phyloP scores from a whole-genome alignment of 92 coral and sea anemone species.

The Chrysogorgia sp. region DNA sequence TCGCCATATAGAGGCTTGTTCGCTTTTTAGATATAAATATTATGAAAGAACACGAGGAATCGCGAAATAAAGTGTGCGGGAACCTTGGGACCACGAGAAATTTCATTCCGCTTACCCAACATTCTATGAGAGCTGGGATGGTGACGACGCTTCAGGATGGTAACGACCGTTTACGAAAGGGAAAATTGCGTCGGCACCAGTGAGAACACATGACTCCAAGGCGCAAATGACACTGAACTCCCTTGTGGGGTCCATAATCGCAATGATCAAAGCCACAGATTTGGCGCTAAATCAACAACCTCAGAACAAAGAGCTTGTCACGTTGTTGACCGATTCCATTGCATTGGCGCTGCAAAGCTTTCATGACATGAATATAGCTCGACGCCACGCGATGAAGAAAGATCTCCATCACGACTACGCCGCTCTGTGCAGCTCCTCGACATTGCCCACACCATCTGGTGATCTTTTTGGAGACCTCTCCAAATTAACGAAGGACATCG shows the following conservation, averaged over 20 bases:
- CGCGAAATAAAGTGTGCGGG: too few relatives aligned
- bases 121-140: too few relatives aligned
- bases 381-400: slow-evolving; percentile 61
- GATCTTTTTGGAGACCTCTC: slow-evolving; percentile 62
- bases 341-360: slow-evolving; percentile 64
- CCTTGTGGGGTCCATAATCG: slow-evolving; percentile 58
- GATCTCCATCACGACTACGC: slow-evolving; percentile 61
- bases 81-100: too few relatives aligned
- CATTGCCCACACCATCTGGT: slow-evolving; percentile 49
- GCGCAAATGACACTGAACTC: slow-evolving; percentile 61
- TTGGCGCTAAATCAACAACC: slow-evolving; percentile 50
- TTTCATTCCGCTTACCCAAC: too few relatives aligned
- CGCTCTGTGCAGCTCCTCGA: slow-evolving; percentile 48
- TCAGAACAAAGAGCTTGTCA: slow-evolving; percentile 49
- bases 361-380: slow-evolving; percentile 56
- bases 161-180: too few relatives aligned
- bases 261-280: slow-evolving; percentile 64
- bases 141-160: too few relatives aligned
- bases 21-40: too few relatives aligned
- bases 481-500: slow-evolving; percentile 69
- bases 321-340: slow-evolving; percentile 67
- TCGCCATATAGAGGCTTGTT: too few relatives aligned
- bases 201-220: slow-evolving; percentile 63
- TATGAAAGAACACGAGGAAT: too few relatives aligned
- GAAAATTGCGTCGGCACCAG: slow-evolving; percentile 51